Base-by-base conservation (phyloP, 2,888 invertebrate species). In the Aphidoletes aphidimyza region DNA sequence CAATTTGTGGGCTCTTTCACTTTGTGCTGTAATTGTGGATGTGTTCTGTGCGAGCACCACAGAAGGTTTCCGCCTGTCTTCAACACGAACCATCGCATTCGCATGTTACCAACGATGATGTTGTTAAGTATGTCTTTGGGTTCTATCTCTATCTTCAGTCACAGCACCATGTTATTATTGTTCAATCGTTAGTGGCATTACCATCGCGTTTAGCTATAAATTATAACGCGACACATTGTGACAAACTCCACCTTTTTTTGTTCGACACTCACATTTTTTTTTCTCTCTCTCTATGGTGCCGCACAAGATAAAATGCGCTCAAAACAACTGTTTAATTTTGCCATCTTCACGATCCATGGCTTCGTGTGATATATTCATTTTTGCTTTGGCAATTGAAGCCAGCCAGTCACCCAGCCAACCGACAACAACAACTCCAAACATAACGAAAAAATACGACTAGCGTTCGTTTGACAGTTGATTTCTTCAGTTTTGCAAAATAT, bases 11-110 rank as follows among this genome's bases (percentile, higher is more conserved):
- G 69, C 14, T 34, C 14, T 69, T 69, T 30, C 54, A 26, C 8
- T 69, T 30, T 30, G 69, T n/a, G n/a, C n/a, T n/a, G n/a, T 30
- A 5, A 34, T 69, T 34, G 17, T 69, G 30, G 14, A 30, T 69
- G 34, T 69, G 34, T 30, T 69, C 30, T 30, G 34, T 14, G 11
- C 69, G 14, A 26, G n/a, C n/a, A n/a, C n/a, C n/a, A n/a, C n/a
- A 69, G 69, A 69, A 69, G 69, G 69, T 69, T 69, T 69, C 69
- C 69, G 69, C 69, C 69, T 69, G 69, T 69, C 69, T 30, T 69
- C 1, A 69, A 14, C 69, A 69, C 30, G 30, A 69, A 69, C 11
- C 54, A 9, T 42, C 14, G 42, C 42, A 9, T 22, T 54, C 22
- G 54, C 69, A 26, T 30, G 5, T 69, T 69, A 69, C 69, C 11